These are phyloP conservation scores for Limnephilus lunatus DNA, from an alignment of 2,888 invertebrate species.

Conservation along the genomic window DNA sequence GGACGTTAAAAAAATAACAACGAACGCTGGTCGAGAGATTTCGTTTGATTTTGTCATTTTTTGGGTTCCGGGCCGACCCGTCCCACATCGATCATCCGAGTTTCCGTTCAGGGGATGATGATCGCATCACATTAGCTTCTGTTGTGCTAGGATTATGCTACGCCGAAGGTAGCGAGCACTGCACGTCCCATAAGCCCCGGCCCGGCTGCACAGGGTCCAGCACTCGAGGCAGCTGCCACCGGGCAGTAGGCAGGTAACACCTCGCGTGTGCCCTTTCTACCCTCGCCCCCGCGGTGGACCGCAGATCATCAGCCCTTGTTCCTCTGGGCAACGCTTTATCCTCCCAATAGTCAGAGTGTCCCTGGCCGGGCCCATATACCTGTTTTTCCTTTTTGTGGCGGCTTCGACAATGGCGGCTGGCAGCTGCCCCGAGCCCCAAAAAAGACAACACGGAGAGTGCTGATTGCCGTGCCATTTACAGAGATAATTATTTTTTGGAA, in stretches of 20 bases:
- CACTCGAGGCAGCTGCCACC: not conserved
- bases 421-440: slow-evolving; percentile 41
- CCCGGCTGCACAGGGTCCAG: not conserved
- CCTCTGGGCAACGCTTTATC: not conserved
- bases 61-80: slow-evolving; percentile 41
- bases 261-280: not conserved
- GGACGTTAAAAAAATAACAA: slow-evolving; percentile 47
- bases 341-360: not conserved
- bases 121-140: slow-evolving; percentile 54
- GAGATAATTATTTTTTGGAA: slow-evolving; percentile 62
- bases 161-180: slow-evolving; percentile 29
- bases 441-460: slow-evolving; percentile 56
- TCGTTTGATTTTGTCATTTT: slow-evolving; percentile 52
- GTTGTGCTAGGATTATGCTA: slow-evolving; percentile 49
- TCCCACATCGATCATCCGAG: slow-evolving; percentile 50
- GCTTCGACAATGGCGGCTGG: slow-evolving; percentile 53
- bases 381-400: slow-evolving; percentile 53
- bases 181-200: slow-evolving; percentile 11
- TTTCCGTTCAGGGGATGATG: slow-evolving; percentile 45
- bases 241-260: not conserved
- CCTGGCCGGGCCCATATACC: slow-evolving; percentile 37
- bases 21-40: slow-evolving; percentile 3
- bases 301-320: slow-evolving; percentile 15
- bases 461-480: slow-evolving; percentile 63
- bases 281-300: not conserved